These are phyloP conservation scores for Amaurobius ferox DNA, from an alignment of 2,888 invertebrate genomes.

Conservation along the genomic window DNA sequence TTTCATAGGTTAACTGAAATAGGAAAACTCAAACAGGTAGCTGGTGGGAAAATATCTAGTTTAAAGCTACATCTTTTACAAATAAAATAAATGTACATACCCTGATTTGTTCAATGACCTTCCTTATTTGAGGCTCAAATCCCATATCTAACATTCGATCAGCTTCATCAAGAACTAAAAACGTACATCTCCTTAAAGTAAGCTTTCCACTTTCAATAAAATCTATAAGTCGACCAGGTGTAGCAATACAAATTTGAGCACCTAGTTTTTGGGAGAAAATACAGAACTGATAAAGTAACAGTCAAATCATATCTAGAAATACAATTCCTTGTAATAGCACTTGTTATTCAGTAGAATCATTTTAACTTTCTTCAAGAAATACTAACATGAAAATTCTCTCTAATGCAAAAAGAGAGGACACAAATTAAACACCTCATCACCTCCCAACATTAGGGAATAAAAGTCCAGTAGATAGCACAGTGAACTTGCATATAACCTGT, in stretches of 20 bases:
- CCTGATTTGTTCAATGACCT: slow-evolving; percentile 94
- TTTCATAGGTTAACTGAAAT: neutral
- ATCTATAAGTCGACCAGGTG: slow-evolving; percentile 95
- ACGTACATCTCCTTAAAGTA: slow-evolving; percentile 90
- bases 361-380: no score
- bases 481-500: no score
- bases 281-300: neutral
- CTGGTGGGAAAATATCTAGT: neutral
- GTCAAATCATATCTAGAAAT: no score
- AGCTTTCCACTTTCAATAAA: slow-evolving; percentile 93
- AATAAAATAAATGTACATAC: slow-evolving; percentile 78
- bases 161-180: slow-evolving; percentile 95
- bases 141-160: slow-evolving; percentile 99
- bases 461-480: no score
- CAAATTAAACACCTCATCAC: no score
- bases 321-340: no score
- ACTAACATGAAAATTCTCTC: no score
- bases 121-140: slow-evolving; percentile 96
- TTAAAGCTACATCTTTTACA: no score
- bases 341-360: no score
- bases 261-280: slow-evolving; percentile 79
- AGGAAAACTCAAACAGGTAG: neutral
- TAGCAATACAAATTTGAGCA: slow-evolving; percentile 96
- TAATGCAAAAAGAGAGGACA: no score
- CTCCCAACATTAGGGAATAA: no score